These are phyloP conservation scores for Drosophila siamana DNA, from an alignment of 2,888 invertebrate species.

Conservation along the genomic window DNA sequence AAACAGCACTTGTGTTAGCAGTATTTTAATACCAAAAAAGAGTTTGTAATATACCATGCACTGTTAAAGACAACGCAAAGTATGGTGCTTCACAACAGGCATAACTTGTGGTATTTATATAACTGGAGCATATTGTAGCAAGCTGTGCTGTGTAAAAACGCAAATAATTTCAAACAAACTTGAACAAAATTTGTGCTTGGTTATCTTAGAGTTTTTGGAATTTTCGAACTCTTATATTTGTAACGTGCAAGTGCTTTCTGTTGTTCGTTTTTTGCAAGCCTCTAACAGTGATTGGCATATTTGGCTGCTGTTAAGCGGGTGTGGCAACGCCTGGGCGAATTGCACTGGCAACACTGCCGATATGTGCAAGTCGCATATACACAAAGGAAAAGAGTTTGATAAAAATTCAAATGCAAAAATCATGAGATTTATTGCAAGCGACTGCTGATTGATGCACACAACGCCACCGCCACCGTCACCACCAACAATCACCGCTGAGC, in stretches of 20 bases:
- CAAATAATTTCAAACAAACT: too few relatives aligned
- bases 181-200: too few relatives aligned
- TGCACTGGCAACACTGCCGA: conserved; percentile 65
- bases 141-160: background rate
- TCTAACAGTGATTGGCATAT: conserved; percentile 5
- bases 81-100: too few relatives aligned
- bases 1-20: too few relatives aligned
- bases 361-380: conserved; percentile 71
- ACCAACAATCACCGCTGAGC: conserved; percentile 35
- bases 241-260: background rate
- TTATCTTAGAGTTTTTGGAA: too few relatives aligned
- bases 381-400: conserved; percentile 70
- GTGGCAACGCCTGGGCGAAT: conserved; percentile 44
- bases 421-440: conserved; percentile 62
- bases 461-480: conserved; percentile 10
- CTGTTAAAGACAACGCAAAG: too few relatives aligned
- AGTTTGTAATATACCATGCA: too few relatives aligned
- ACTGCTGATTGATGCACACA: conserved; percentile 68
- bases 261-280: background rate
- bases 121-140: background rate
- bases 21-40: too few relatives aligned
- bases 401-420: conserved; percentile 52
- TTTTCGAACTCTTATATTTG: background rate
- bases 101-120: too few relatives aligned
- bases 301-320: conserved; percentile 19